phyloP scores from a whole-genome alignment of 2,797 vertebrate genomes.

The Tangara arthus region DNA sequence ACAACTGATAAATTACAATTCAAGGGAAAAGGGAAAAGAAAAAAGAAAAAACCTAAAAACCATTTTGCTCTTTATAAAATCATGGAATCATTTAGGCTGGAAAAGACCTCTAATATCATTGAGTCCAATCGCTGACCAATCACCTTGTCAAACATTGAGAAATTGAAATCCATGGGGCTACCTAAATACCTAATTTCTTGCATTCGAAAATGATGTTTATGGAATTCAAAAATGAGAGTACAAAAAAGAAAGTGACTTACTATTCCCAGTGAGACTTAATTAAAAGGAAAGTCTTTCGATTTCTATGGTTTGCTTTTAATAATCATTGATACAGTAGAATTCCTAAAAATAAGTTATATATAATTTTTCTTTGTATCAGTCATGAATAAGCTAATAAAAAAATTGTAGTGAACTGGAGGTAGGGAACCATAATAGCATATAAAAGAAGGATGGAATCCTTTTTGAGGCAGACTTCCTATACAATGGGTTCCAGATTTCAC shows the following conservation, averaged over 20 bases:
- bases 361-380: background rate
- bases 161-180: background rate
- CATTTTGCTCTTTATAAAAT: background rate
- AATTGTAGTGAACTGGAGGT: background rate
- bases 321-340: background rate
- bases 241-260: background rate
- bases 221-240: background rate
- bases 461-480: background rate
- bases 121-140: background rate
- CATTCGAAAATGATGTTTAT: background rate
- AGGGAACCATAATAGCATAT: background rate
- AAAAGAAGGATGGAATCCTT: background rate
- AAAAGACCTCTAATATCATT: background rate
- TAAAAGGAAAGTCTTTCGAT: background rate
- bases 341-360: background rate
- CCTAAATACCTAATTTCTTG: background rate
- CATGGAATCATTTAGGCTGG: background rate
- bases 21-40: background rate
- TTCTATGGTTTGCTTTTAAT: background rate
- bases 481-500: background rate
- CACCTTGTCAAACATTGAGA: background rate
- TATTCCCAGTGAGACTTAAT: constrained; percentile 24
- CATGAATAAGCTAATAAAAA: background rate
- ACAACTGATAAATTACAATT: background rate
- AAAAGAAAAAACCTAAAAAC: background rate